Evolutionary conservation across 2,113 vertebrate genomes (phyloP).

Genomic region (Microcebus tavaratra): DNA sequence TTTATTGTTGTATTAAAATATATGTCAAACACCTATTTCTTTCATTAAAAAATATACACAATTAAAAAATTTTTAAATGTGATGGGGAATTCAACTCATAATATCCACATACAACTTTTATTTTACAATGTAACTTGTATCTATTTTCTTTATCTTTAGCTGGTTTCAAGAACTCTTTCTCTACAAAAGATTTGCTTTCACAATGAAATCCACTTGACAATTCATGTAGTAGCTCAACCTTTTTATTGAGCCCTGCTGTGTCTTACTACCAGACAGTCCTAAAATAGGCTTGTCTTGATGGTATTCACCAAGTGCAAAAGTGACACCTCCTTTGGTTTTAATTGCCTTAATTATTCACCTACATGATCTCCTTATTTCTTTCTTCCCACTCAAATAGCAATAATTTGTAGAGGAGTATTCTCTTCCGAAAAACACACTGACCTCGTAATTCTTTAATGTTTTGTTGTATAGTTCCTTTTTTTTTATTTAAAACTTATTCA

Average conservation of each 20-base stretch:
- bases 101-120: neutral
- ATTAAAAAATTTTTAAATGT: neutral
- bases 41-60: slow-evolving; percentile 25
- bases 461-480: neutral
- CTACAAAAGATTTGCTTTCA: slow-evolving; percentile 41
- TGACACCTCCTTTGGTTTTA: slow-evolving; percentile 57
- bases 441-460: neutral
- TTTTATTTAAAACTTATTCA: slow-evolving; percentile 30
- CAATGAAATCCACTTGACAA: slow-evolving; percentile 59
- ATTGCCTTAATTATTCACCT: slow-evolving; percentile 63
- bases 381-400: neutral
- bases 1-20: neutral
- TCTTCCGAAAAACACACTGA: slow-evolving; percentile 26
- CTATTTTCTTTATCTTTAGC: slow-evolving; percentile 32
- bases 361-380: neutral
- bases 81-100: neutral
- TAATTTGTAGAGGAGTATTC: slow-evolving; percentile 12
- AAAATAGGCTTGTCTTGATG: slow-evolving; percentile 32
- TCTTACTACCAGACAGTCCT: slow-evolving; percentile 49
- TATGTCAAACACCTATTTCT: neutral
- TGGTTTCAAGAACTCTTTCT: neutral
- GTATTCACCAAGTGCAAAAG: slow-evolving; percentile 35
- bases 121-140: neutral
- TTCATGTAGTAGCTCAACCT: slow-evolving; percentile 16
- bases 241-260: slow-evolving; percentile 40